Conservation (phyloP, 2,797 vertebrate species). For the Falco columbarius region DNA sequence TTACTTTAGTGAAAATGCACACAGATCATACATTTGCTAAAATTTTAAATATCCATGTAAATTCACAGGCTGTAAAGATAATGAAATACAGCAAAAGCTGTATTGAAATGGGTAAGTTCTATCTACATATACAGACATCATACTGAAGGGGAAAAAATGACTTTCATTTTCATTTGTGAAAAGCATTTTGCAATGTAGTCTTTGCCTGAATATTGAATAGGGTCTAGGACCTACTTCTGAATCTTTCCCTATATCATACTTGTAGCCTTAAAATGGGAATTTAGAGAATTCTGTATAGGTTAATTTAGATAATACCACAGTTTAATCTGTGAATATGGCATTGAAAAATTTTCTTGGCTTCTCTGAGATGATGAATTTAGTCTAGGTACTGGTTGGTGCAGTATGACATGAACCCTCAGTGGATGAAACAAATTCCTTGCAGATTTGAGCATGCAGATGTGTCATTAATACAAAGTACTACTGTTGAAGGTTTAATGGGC, state of each 20-base stretch:
- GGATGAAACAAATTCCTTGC: not conserved
- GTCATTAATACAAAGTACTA: not conserved
- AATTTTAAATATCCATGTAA: slow-evolving; percentile 21
- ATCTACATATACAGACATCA: not conserved
- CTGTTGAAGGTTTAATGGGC: not conserved
- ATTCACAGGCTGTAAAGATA: slow-evolving; percentile 53
- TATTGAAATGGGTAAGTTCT: slow-evolving; percentile 26
- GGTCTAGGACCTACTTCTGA: not conserved
- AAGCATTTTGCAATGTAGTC: not conserved
- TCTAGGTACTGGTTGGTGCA: not conserved
- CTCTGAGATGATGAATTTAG: not conserved
- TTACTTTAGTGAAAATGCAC: not conserved
- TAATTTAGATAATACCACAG: not conserved
- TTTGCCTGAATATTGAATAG: not conserved
- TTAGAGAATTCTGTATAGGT: not conserved
- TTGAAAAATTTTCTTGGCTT: not conserved
- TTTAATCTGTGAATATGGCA: not conserved
- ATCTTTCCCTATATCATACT: not conserved
- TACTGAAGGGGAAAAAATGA: not conserved
- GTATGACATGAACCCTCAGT: not conserved
- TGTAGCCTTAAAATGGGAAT: not conserved
- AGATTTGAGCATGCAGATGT: not conserved
- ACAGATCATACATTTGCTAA: not conserved
- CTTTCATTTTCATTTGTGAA: not conserved
- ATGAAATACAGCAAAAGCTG: slow-evolving; percentile 57